phyloP scores from a whole-genome alignment of 2,113 vertebrate species.

The Chaetodon trifascialis region DNA sequence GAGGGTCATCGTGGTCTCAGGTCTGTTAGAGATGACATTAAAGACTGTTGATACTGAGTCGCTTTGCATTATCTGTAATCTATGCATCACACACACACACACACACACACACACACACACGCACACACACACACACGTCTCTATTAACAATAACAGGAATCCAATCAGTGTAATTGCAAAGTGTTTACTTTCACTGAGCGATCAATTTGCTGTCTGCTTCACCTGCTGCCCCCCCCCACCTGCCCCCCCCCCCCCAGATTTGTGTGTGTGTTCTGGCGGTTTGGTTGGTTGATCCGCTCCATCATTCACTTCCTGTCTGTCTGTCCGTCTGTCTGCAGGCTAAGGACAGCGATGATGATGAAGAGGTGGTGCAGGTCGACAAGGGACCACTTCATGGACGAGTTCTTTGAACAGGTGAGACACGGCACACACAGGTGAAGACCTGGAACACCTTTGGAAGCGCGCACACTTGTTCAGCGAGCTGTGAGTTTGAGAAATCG shows the following conservation, averaged over 20 bases:
- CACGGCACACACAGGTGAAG: neutral
- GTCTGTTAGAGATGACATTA: constrained; percentile 6
- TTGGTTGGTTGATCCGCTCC: too few species aligned
- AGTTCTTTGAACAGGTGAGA: constrained; percentile 95
- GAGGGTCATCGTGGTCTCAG: too few species aligned
- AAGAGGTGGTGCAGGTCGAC: constrained; percentile 94
- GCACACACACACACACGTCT: neutral
- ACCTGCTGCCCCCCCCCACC: neutral
- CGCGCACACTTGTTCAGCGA: neutral
- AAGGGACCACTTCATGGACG: constrained; percentile 96
- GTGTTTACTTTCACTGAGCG: neutral
- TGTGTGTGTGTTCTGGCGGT: neutral
- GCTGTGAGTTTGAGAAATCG: too few species aligned
- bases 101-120: neutral
- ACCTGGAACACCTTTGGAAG: neutral
- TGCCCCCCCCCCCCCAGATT: too few species aligned
- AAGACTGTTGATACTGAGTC: neutral
- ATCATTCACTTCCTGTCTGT: constrained; percentile 14
- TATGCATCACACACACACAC: neutral
- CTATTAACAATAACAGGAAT: constrained; percentile 19
- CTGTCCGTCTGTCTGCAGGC: constrained; percentile 82
- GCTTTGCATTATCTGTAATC: constrained; percentile 8
- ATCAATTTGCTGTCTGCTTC: neutral
- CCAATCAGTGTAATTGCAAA: constrained; percentile 30
- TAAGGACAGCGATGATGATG: constrained; percentile 96